Base-by-base conservation (phyloP, 2,888 invertebrate species). In the Octodonta nipae region DNA sequence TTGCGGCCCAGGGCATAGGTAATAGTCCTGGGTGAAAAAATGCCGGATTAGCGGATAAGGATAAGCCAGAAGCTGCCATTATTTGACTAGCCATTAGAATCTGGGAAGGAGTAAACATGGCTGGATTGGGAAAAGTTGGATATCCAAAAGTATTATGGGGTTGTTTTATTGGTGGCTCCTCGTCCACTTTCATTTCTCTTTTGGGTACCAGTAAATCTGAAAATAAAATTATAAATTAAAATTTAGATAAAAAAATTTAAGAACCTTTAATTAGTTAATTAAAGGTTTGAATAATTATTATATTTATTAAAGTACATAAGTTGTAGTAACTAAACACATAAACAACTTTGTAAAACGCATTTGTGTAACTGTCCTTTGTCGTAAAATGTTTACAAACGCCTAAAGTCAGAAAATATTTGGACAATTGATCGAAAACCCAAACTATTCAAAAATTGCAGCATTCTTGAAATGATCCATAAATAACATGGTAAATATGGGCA, bases 1-100 rank as follows among this genome's bases (percentile, higher is more conserved):
- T 16, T 54, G 58, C 26, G 48, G 51, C 64, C 66, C 67, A 20
- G 44, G 71, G 68, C 4, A 73, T 64, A 1, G 73, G 66, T 33
- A 73, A 65, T 40, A 75, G 64, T 15, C 73, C 71, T 22, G 73
- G 73, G 26, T 72, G 71, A 59, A 75, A 77, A 37, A 78, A 64
- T 33, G 72, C 70, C 7, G 75, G 71, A 42, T 58, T 65, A 1
- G 63, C 49, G 5, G 74, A 71, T 25, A 76, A 57, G 3, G 70
- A 71, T 54, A 74, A 44, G 44, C 70, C 59, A 49, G 75, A 64
- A 50, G 71, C 67, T 58, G 64, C 52, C 70, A 68, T 64, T 28
- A 69, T 47, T 47, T 64, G 62, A 41, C 64, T 64, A 5, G 67
- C 68, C 42, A 66, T 65, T 16, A 68, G 35, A 2, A 68, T 46